Conservation (phyloP, 2,797 vertebrate genomes). For the Chrosomus eos region DNA sequence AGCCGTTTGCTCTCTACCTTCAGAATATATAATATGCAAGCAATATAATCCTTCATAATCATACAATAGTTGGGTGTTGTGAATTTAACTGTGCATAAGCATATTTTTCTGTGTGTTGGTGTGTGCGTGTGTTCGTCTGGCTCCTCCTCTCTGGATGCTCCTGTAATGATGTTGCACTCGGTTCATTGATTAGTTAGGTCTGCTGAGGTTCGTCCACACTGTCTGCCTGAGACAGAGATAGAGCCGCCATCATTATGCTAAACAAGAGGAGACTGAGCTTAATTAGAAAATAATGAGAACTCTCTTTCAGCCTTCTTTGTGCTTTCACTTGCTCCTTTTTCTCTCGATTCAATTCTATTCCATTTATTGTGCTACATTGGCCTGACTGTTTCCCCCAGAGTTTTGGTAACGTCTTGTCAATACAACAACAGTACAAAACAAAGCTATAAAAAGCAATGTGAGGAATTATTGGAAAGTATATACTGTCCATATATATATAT, state of each 20-base stretch:
- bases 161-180: slow-evolving; percentile 68
- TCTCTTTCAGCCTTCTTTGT: slow-evolving; percentile 29
- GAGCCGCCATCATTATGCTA: slow-evolving; percentile 52
- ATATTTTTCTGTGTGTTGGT: slow-evolving; percentile 13
- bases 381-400: slow-evolving; percentile 28
- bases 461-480: background rate
- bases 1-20: background rate
- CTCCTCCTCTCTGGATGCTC: slow-evolving; percentile 62
- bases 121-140: slow-evolving; percentile 31
- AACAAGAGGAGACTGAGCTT: slow-evolving; percentile 52
- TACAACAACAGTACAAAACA: slow-evolving; percentile 28
- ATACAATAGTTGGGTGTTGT: slow-evolving; percentile 23
- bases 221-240: slow-evolving; percentile 48
- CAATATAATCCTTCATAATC: slow-evolving; percentile 38
- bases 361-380: slow-evolving; percentile 31
- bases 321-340: slow-evolving; percentile 12
- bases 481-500: background rate
- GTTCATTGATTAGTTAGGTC: slow-evolving; percentile 70
- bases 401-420: slow-evolving; percentile 19
- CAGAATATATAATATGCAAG: slow-evolving; percentile 29
- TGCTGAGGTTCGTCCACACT: slow-evolving; percentile 60
- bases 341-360: slow-evolving; percentile 19
- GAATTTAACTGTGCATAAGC: slow-evolving; percentile 18
- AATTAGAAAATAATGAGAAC: slow-evolving; percentile 63
- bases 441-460: slow-evolving; percentile 26